phyloP scores from a whole-genome alignment of 2,888 invertebrate species.

The Dione vanillae region DNA sequence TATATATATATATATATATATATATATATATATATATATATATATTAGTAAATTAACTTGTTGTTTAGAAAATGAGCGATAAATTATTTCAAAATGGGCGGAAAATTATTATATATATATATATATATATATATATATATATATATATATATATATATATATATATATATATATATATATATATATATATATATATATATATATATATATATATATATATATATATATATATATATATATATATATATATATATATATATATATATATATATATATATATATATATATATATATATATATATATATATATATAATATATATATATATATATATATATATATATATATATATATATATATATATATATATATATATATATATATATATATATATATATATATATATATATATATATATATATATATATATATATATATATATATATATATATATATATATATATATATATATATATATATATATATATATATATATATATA shows the following conservation, averaged over 20 bases:
- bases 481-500: background rate
- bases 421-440: background rate
- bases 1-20: too few relatives aligned
- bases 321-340: background rate
- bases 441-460: background rate
- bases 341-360: background rate
- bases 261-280: background rate
- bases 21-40: too few relatives aligned
- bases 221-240: background rate
- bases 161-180: background rate
- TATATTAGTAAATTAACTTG: slow-evolving; percentile 2
- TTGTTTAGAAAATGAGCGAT: background rate
- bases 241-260: background rate
- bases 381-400: background rate
- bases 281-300: background rate
- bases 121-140: background rate
- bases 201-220: background rate
- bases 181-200: background rate
- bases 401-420: background rate
- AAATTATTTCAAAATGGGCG: background rate
- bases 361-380: background rate
- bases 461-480: background rate
- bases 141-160: background rate
- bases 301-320: background rate
- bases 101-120: background rate